A percentile compares a stretch with the other conserved stretches of the same genome.
Conservation (phyloP, 1,140 invertebrate species). For the Drosophila kanapiae region DNA sequence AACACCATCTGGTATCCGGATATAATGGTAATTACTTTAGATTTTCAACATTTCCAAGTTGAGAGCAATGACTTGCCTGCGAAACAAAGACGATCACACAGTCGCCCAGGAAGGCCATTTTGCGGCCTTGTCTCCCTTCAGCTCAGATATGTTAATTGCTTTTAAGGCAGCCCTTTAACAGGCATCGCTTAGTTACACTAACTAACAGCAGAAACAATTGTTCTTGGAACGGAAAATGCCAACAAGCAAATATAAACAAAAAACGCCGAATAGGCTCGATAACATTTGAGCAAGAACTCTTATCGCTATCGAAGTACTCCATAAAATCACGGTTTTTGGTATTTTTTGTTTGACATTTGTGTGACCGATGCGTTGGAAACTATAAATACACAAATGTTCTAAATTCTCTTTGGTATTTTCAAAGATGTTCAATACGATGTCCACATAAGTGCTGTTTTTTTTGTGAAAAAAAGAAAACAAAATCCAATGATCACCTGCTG, state of each 20-base stretch:
- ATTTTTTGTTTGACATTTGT: background rate
- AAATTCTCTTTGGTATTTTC: background rate
- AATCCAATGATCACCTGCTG: constrained; percentile 23
- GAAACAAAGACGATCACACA: constrained; percentile 89
- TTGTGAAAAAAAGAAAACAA: constrained; percentile 6
- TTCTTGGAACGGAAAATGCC: constrained; percentile 46
- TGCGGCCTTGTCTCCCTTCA: constrained; percentile 25
- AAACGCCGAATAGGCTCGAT: constrained; percentile 42
- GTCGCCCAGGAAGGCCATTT: constrained; percentile 90
- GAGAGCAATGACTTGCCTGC: constrained; percentile 86
- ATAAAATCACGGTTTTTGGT: background rate
- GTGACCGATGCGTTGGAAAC: no score
- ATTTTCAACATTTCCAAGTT: background rate
- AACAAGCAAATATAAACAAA: constrained; percentile 59
- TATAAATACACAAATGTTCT: background rate
- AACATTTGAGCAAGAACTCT: background rate
- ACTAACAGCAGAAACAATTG: constrained; percentile 7
- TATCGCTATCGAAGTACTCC: background rate
- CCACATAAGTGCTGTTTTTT: background rate
- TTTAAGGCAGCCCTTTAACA: constrained; percentile 22
- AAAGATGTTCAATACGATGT: background rate
- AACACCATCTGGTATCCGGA: constrained; percentile 91
- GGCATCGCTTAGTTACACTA: constrained; percentile 48
- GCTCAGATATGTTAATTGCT: constrained; percentile 33
- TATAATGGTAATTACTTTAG: background rate